phyloP scores from a whole-genome alignment of 2,888 invertebrate genomes.

The Xylocampa areola region DNA sequence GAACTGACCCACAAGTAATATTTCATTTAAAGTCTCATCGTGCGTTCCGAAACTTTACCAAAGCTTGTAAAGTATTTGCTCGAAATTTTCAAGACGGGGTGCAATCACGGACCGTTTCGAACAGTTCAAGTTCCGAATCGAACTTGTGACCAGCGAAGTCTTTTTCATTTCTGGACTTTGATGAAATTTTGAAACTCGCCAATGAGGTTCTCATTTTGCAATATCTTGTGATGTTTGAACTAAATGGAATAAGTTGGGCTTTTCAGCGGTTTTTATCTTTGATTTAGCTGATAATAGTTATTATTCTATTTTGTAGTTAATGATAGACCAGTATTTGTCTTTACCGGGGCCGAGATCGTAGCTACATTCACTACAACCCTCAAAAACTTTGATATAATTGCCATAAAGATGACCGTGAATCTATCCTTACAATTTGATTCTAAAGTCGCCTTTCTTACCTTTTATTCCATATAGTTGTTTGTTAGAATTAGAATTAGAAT shows the following conservation, averaged over 20 bases:
- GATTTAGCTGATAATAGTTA: not conserved
- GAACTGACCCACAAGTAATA: conserved; percentile 55
- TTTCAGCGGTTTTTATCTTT: conserved; percentile 7
- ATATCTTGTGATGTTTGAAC: conserved; percentile 56
- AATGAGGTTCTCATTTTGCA: conserved; percentile 74
- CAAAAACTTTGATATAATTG: too few relatives aligned
- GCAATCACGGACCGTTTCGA: conserved; percentile 81
- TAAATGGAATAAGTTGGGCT: conserved; percentile 22
- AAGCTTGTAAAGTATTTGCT: conserved; percentile 72
- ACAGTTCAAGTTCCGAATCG: conserved; percentile 75
- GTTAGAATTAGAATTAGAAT: too few relatives aligned
- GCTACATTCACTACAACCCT: too few relatives aligned
- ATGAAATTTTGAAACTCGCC: conserved; percentile 82
- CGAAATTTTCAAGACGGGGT: conserved; percentile 76
- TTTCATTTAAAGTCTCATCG: conserved; percentile 61
- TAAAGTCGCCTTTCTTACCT: too few relatives aligned
- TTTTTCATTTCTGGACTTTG: conserved; percentile 75
- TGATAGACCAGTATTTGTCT: not conserved
- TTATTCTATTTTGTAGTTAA: not conserved
- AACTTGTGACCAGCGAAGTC: conserved; percentile 77
- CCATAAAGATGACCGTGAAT: too few relatives aligned
- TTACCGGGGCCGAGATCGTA: too few relatives aligned
- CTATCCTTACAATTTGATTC: too few relatives aligned
- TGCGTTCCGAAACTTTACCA: conserved; percentile 56
- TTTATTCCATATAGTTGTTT: too few relatives aligned